Conservation (phyloP, 2,113 vertebrate species). For the Anser brachyrhynchus region DNA sequence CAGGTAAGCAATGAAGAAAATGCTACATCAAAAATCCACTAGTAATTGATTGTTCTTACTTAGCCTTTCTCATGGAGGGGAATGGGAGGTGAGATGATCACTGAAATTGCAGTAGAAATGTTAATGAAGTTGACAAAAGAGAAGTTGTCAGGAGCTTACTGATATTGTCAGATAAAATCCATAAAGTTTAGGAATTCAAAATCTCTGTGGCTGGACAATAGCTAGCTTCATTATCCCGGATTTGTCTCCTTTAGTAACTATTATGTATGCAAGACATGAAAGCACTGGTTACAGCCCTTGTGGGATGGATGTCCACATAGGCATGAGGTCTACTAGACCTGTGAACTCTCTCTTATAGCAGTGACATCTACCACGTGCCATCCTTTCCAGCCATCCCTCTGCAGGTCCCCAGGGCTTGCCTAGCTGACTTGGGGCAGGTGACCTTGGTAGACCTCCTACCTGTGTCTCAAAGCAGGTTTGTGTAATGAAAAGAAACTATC, state of each 20-base stretch:
- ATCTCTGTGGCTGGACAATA: background rate
- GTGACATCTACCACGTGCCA: fast-evolving
- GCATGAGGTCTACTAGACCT: no score
- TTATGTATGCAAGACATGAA: background rate
- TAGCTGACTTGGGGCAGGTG: background rate
- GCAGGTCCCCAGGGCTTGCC: background rate
- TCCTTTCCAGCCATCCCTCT: background rate
- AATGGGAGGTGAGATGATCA: background rate
- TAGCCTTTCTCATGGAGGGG: background rate
- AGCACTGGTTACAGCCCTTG: background rate
- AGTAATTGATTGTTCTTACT: background rate
- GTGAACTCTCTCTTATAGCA: background rate
- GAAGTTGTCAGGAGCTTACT: background rate
- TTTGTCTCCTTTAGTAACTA: background rate
- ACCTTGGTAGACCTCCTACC: background rate
- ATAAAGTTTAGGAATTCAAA: background rate
- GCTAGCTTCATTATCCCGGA: background rate
- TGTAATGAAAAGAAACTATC: background rate
- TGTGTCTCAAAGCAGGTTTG: background rate
- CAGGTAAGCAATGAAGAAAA: slow-evolving; percentile 17
- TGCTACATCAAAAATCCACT: background rate
- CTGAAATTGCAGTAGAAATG: background rate
- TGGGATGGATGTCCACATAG: background rate
- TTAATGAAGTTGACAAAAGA: background rate
- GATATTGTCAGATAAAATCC: background rate